phyloP scores from a whole-genome alignment of 1,140 invertebrate species.

The Plodia interpunctella region DNA sequence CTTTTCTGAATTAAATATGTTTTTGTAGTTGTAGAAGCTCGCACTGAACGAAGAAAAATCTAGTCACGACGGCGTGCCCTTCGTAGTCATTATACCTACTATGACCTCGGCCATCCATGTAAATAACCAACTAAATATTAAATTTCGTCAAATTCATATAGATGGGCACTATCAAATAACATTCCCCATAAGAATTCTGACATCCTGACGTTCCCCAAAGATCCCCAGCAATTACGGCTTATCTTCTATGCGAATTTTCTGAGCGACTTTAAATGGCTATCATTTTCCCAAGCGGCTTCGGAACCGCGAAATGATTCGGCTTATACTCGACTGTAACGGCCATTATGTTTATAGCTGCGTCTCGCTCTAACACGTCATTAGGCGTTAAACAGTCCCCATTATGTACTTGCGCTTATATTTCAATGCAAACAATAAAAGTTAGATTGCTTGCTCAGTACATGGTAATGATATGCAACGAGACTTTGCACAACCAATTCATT shows the following conservation, averaged over 20 bases:
- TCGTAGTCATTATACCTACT: too few species aligned
- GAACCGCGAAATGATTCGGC: slow-evolving; percentile 31
- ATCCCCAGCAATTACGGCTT: slow-evolving; percentile 50
- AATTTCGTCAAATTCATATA: too few species aligned
- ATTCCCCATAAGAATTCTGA: slow-evolving; percentile 24
- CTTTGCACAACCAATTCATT: too few species aligned
- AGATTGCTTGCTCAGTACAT: not conserved
- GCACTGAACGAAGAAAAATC: too few species aligned
- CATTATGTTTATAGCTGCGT: slow-evolving; percentile 19
- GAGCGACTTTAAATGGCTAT: slow-evolving; percentile 55
- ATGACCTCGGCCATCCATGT: too few species aligned
- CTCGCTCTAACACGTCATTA: slow-evolving; percentile 9
- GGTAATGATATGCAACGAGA: not conserved
- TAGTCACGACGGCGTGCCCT: too few species aligned
- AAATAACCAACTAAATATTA: too few species aligned
- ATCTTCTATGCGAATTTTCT: slow-evolving; percentile 54
- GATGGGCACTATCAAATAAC: not conserved
- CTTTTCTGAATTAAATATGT: too few species aligned
- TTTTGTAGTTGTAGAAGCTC: too few species aligned
- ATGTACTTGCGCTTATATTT: not conserved
- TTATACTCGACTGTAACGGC: slow-evolving; percentile 35
- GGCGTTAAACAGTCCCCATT: not conserved
- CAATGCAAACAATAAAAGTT: not conserved
- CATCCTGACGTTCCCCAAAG: slow-evolving; percentile 32
- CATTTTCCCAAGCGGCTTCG: slow-evolving; percentile 44